Evolutionary conservation across 2,797 vertebrate genomes (phyloP), one percentile per base, ranked within the genome.

Genomic region (Gymnoscopelus braueri): DNA sequence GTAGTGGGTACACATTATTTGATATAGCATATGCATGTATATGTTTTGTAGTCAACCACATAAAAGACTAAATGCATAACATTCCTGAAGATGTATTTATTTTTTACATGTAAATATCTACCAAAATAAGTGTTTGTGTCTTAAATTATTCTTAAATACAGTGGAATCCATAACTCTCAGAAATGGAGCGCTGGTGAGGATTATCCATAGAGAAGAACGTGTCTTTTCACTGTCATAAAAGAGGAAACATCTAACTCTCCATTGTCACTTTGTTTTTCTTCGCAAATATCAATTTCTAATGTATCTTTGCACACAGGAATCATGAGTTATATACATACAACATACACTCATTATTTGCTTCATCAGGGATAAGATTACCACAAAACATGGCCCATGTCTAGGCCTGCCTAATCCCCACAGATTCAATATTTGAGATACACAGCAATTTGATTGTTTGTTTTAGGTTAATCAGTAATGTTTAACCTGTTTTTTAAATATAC

Each of bases 81-180:
- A 88, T 78, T 87, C 78, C 82, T 93, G 88, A 86, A 91, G 84
- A 93, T 93, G 87, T 91, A 93, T 94, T 94, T 92, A 90, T 94
- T 94, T 89, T 3, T 84, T 79, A 67, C 12, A 65, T 92, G 89
- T 92, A 92, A 91, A 92, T 91, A 89, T 78, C 26, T 48, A 48
- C 53, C 29, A 70, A 75, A 82, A 81, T 54, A 75, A 61, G 6
- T 24, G 15, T 60, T 4, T 85, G 35, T 85, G 74, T 66, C 69
- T 78, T 84, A 85, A 91, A 39, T 79, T 91, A 88, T 92, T 90
- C 63, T 72, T 67, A 13, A 72, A 44, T 58, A 53, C 24, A 57
- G 13, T 81, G 72, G 19, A 82, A 64, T 64, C 23, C 14, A 4
- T 53, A 62, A 54, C 65, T 74, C 32, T 80, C 69, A 75, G 55